These are phyloP conservation scores for Agonopterix heracliana DNA, from an alignment of 2,888 invertebrate species.

Conservation along the genomic window DNA sequence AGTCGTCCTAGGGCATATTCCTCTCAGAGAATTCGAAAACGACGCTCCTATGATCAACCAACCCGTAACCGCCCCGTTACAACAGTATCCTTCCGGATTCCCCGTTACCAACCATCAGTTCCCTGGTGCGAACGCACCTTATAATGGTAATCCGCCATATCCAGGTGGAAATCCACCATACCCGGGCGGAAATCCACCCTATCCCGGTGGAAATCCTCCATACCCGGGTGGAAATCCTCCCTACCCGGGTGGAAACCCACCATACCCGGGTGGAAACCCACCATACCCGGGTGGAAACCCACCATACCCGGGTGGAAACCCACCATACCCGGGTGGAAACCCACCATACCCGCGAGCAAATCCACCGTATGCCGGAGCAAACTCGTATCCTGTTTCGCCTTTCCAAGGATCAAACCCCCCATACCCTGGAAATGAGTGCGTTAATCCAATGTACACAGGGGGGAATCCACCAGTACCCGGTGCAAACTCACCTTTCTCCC, in stretches of 20 bases:
- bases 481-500: neutral
- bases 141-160: conserved; percentile 6
- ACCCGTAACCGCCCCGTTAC: conserved; percentile 19
- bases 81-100: conserved; percentile 14
- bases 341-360: conserved; percentile 15
- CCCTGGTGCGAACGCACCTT: conserved; percentile 13
- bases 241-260: conserved; percentile 16
- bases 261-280: conserved; percentile 21
- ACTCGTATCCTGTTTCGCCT: conserved; percentile 7
- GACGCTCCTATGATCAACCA: conserved; percentile 32
- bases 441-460: neutral
- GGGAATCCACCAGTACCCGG: neutral
- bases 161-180: conserved; percentile 8
- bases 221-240: conserved; percentile 14
- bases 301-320: conserved; percentile 16
- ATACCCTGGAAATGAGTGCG: conserved; percentile 6
- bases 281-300: conserved; percentile 17
- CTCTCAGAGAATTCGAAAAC: conserved; percentile 39
- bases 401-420: conserved; percentile 7
- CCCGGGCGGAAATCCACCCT: conserved; percentile 11
- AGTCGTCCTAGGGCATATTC: conserved; percentile 48
- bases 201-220: conserved; percentile 15
- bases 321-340: conserved; percentile 19
- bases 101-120: conserved; percentile 4
- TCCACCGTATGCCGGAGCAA: conserved; percentile 12